phyloP scores from a whole-genome alignment of 1,140 invertebrate species.

The Drosophila sucinea region DNA sequence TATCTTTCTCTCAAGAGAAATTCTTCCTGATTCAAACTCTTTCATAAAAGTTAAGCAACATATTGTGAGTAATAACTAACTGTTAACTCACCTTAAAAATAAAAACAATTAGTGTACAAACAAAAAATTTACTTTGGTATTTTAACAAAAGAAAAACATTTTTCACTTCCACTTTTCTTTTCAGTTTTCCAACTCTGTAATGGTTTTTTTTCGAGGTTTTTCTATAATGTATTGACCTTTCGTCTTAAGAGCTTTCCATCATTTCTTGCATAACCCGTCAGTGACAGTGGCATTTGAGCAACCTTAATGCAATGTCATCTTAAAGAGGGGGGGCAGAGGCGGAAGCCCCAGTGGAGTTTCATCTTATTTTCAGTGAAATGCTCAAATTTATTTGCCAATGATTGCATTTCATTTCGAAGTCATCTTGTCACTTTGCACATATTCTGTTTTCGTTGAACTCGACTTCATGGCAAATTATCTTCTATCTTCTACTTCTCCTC shows the following conservation, averaged over 20 bases:
- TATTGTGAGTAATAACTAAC: no score
- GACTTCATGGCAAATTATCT: not conserved
- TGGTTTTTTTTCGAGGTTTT: not conserved
- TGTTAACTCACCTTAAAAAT: no score
- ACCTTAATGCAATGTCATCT: constrained; percentile 5
- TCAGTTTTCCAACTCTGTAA: not conserved
- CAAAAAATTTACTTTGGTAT: no score
- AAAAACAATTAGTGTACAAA: no score
- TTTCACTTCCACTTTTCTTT: constrained; percentile 8
- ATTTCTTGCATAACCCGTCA: not conserved
- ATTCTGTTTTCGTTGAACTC: not conserved
- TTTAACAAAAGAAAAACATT: not conserved
- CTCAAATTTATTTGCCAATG: constrained; percentile 6
- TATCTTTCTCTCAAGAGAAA: no score
- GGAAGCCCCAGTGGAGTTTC: not conserved
- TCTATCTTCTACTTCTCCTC: constrained; percentile 4
- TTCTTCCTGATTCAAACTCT: no score
- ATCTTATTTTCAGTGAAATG: not conserved
- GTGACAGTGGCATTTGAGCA: not conserved
- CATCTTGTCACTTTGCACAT: not conserved
- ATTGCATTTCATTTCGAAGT: not conserved
- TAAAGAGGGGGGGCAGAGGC: not conserved
- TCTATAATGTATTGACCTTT: not conserved
- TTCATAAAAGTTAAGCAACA: no score
- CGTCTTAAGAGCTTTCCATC: not conserved